phyloP scores from a whole-genome alignment of 2,797 vertebrate species.

The Thripadectes ignobilis region DNA sequence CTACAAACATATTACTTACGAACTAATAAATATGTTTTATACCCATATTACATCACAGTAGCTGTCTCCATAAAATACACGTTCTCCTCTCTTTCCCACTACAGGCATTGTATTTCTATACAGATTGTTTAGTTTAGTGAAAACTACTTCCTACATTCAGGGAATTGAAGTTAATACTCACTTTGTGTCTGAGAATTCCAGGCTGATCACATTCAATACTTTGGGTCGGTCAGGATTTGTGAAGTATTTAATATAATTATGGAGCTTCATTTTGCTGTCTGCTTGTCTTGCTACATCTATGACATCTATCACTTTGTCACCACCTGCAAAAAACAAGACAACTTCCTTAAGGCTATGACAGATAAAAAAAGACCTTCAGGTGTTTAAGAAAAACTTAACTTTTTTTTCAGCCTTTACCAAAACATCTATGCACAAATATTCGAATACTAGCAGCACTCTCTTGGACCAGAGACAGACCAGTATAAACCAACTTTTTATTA shows the following conservation, averaged over 20 bases:
- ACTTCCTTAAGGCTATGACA: background rate
- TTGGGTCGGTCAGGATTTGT: conserved; percentile 89
- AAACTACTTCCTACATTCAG: conserved; percentile 34
- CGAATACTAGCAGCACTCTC: background rate
- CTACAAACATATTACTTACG: background rate
- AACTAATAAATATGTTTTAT: conserved; percentile 17
- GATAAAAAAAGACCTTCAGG: background rate
- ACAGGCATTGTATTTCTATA: background rate
- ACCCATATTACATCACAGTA: background rate
- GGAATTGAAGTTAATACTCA: conserved; percentile 76
- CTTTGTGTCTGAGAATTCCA: conserved; percentile 99
- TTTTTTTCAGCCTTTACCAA: background rate
- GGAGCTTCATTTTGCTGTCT: conserved; percentile 98
- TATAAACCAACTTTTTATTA: background rate
- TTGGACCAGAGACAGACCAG: background rate
- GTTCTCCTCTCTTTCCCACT: background rate
- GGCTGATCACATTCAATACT: conserved; percentile 98
- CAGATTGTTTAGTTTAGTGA: background rate
- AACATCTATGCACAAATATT: background rate
- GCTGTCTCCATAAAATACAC: background rate
- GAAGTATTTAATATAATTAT: conserved; percentile 95
- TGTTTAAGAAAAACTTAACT: background rate
- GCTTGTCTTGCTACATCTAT: conserved; percentile 98
- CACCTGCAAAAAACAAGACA: conserved; percentile 80
- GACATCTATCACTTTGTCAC: conserved; percentile 96